These are phyloP conservation scores for Cyprinodon variegatus DNA, from an alignment of 2,113 vertebrate genomes.

Conservation along the genomic window DNA sequence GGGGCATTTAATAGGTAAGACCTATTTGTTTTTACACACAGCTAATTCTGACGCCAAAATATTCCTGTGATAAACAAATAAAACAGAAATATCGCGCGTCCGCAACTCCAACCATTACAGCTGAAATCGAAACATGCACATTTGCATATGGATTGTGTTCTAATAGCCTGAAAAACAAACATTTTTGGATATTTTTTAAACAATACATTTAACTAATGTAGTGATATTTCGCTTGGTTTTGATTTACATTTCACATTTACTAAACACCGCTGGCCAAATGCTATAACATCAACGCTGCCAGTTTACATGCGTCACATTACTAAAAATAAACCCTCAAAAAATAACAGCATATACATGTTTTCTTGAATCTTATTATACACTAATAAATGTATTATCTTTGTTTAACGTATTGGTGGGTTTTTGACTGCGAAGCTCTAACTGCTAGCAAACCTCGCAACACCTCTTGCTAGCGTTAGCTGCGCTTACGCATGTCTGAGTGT, in stretches of 20 bases:
- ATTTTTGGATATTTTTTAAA: not conserved
- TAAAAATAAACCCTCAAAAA: not conserved
- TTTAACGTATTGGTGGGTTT: not conserved
- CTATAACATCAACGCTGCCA: conserved; percentile 4
- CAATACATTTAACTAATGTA: no score
- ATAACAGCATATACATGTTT: not conserved
- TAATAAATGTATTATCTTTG: not conserved
- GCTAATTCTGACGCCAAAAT: not conserved
- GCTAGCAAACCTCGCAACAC: conserved; percentile 9
- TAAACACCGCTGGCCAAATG: conserved; percentile 37
- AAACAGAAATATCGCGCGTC: not conserved
- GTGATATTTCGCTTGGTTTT: not conserved
- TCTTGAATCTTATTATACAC: not conserved
- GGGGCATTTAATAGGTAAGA: not conserved
- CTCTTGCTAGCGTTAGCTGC: conserved; percentile 46
- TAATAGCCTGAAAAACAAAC: no score
- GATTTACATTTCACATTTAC: conserved; percentile 40
- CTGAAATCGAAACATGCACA: not conserved
- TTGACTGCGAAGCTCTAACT: conserved; percentile 14
- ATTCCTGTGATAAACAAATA: not conserved
- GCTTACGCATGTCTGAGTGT: not conserved
- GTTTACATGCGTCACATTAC: not conserved
- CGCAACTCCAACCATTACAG: not conserved
- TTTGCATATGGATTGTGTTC: not conserved
- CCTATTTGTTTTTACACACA: not conserved